A percentile compares a stretch with the other conserved stretches of the same genome.
These are phyloP conservation scores for Brachionus rubens DNA, from an alignment of 1,140 invertebrate species.

Conservation along the genomic window DNA sequence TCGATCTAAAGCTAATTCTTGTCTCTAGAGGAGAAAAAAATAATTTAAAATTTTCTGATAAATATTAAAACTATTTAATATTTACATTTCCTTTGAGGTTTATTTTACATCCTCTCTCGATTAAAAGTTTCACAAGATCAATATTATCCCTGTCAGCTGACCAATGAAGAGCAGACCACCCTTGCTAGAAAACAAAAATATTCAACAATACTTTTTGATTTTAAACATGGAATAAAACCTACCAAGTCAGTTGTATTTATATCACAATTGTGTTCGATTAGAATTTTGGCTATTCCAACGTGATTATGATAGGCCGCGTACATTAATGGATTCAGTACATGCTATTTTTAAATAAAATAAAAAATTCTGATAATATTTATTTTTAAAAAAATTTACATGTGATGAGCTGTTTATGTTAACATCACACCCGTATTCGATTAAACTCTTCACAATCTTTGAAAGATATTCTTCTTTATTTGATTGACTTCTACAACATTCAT, in stretches of 20 bases:
- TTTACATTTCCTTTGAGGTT: slow-evolving; percentile 44
- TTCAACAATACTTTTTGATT: neutral
- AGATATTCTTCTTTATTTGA: slow-evolving; percentile 51
- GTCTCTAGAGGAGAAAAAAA: slow-evolving; percentile 2
- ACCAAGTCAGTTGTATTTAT: slow-evolving; percentile 55
- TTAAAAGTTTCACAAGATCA: slow-evolving; percentile 56
- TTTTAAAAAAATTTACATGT: slow-evolving; percentile 54
- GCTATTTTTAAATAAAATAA: neutral
- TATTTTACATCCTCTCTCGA: slow-evolving; percentile 49
- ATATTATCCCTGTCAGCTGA: slow-evolving; percentile 56
- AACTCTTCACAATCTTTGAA: slow-evolving; percentile 52
- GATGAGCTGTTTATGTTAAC: slow-evolving; percentile 51
- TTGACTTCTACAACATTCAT: slow-evolving; percentile 54
- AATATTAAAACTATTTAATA: too few species aligned
- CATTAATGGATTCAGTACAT: slow-evolving; percentile 52
- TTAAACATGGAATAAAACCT: slow-evolving; percentile 16
- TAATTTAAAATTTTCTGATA: too few species aligned
- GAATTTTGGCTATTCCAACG: slow-evolving; percentile 53
- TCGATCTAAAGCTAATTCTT: slow-evolving; percentile 40
- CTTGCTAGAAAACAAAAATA: slow-evolving; percentile 52
- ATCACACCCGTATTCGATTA: slow-evolving; percentile 56
- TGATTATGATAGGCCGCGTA: slow-evolving; percentile 61
- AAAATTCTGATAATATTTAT: neutral
- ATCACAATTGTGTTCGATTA: slow-evolving; percentile 56
- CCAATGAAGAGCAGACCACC: slow-evolving; percentile 60